These are phyloP conservation scores for Plebejus anna DNA, from an alignment of 2,888 invertebrate species.

Conservation along the genomic window DNA sequence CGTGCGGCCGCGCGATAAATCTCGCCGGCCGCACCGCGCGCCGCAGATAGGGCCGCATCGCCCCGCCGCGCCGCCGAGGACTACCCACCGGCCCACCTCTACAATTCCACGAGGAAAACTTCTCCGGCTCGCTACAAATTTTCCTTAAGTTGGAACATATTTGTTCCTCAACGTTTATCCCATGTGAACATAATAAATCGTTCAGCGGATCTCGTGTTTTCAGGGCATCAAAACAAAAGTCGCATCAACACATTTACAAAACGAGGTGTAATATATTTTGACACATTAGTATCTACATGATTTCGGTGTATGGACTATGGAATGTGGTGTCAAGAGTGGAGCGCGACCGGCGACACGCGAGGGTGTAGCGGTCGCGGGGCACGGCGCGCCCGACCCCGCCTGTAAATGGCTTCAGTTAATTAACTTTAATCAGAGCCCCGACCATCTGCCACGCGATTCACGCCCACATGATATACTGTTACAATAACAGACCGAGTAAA, in stretches of 20 bases:
- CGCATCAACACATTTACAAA: not conserved
- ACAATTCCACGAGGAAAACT: conserved; percentile 17
- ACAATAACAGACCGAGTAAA: conserved; percentile 49
- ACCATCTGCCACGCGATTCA: conserved; percentile 68
- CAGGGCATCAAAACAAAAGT: not conserved
- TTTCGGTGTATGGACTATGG: not conserved
- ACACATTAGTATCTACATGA: not conserved
- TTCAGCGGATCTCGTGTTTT: not conserved
- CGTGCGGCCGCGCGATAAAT: conserved; percentile 68
- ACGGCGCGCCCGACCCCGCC: conserved; percentile 50
- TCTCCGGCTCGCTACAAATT: not conserved
- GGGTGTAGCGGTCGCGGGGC: conserved; percentile 35
- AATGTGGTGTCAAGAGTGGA: not conserved
- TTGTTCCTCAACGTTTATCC: not conserved
- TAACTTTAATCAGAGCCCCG: conserved; percentile 76
- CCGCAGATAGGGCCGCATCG: conserved; percentile 42
- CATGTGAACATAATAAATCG: not conserved
- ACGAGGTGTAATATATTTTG: not conserved
- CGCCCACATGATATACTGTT: conserved; percentile 70
- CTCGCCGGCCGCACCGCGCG: conserved; percentile 50
- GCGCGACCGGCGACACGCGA: conserved; percentile 2
- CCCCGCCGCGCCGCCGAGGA: conserved; percentile 34
- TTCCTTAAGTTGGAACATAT: not conserved
- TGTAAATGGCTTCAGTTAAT: conserved; percentile 79
- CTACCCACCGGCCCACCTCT: conserved; percentile 39